phyloP scores from a whole-genome alignment of 2,113 vertebrate genomes.

The Cnemophilus loriae region DNA sequence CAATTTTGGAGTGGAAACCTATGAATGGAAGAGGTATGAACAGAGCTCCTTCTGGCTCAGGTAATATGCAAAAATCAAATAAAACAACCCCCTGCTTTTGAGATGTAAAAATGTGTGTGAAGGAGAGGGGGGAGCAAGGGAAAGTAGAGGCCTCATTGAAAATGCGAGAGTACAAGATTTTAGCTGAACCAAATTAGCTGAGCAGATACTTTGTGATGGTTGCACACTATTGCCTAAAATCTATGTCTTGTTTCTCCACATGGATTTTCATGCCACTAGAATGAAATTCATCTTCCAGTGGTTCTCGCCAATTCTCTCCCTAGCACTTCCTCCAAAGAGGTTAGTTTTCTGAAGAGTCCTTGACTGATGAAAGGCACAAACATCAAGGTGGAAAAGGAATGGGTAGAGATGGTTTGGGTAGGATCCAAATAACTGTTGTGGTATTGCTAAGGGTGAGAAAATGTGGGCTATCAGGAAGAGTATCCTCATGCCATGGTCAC shows the following conservation, averaged over 20 bases:
- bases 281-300: not conserved
- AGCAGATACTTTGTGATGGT: not conserved
- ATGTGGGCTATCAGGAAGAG: not conserved
- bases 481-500: not conserved
- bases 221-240: not conserved
- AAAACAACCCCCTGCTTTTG: not conserved
- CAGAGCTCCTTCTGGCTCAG: conserved; percentile 90
- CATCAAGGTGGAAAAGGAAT: not conserved
- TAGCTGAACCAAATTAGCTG: not conserved
- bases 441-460: not conserved
- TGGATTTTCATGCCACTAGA: not conserved
- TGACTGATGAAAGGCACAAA: not conserved
- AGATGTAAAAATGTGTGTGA: not conserved
- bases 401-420: not conserved
- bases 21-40: conserved; percentile 77
- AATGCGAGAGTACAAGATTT: not conserved
- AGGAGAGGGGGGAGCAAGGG: not conserved
- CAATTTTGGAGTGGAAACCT: conserved; percentile 87
- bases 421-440: not conserved
- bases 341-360: not conserved
- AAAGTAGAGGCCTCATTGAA: not conserved
- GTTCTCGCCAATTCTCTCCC: not conserved
- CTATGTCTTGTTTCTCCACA: not conserved
- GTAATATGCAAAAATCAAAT: conserved; percentile 67
- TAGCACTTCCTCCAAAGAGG: not conserved